Percentiles rank a stretch among this genome's conserved stretches.
These are phyloP conservation scores for Lichenostomus cassidix DNA, from an alignment of 2,113 vertebrate genomes.

Conservation along the genomic window DNA sequence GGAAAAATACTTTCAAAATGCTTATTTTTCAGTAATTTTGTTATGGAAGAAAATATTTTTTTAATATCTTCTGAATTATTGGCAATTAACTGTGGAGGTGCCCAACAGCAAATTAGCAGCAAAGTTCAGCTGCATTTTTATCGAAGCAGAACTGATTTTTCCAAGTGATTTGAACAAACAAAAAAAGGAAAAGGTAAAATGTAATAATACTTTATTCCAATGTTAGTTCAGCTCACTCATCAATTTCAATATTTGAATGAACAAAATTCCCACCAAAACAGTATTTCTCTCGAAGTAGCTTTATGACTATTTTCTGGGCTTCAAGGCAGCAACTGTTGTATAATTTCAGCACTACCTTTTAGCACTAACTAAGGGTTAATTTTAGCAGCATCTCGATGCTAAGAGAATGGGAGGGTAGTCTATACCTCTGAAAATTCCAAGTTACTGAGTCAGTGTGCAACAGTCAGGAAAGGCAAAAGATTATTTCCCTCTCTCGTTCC, in stretches of 20 bases:
- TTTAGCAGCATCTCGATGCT: neutral
- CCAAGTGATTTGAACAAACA: neutral
- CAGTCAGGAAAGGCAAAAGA: neutral
- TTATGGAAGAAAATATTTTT: neutral
- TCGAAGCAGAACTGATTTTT: neutral
- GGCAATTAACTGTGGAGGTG: neutral
- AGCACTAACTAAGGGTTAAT: neutral
- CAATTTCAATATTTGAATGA: neutral
- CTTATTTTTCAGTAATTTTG: neutral
- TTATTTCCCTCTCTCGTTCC: neutral
- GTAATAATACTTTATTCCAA: neutral
- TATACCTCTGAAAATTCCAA: neutral
- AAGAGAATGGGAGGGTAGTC: neutral
- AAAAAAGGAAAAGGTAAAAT: fast-evolving
- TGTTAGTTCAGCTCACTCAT: neutral
- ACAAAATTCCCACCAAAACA: neutral
- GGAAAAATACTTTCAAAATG: neutral
- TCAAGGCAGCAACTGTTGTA: neutral
- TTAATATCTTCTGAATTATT: neutral
- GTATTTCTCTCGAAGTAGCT: neutral
- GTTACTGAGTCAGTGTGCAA: neutral
- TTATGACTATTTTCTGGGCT: neutral
- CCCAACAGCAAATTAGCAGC: neutral
- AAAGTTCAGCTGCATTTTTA: neutral
- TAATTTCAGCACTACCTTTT: neutral